Percentiles rank a stretch among this genome's conserved stretches.
Evolutionary conservation across 2,888 invertebrate genomes (phyloP).

Genomic region (Diplolepis rosae): DNA sequence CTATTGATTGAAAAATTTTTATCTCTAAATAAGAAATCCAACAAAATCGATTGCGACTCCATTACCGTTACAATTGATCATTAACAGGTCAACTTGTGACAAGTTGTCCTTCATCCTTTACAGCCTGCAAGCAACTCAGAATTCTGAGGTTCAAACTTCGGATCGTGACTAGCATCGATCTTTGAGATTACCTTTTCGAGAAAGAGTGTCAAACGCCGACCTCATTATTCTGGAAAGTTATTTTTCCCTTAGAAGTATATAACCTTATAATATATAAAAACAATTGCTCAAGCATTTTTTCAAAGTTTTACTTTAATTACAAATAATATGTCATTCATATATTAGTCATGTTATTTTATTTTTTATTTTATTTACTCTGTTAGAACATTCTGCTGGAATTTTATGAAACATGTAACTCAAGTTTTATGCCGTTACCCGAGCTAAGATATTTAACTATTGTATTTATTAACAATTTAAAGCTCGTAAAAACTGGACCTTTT

Average conservation of each 20-base stretch:
- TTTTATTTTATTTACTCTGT: too few species aligned
- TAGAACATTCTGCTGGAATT: too few species aligned
- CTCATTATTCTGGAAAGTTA: not conserved
- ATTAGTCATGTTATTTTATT: too few species aligned
- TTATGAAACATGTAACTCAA: too few species aligned
- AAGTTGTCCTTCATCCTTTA: slow-evolving; percentile 4
- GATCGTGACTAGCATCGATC: slow-evolving; percentile 7
- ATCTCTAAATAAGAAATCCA: not conserved
- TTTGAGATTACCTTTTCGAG: not conserved
- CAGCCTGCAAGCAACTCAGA: slow-evolving; percentile 15
- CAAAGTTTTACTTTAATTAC: too few species aligned
- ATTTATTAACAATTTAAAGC: too few species aligned
- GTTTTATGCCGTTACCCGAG: too few species aligned
- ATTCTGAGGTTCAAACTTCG: slow-evolving; percentile 9
- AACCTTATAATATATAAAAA: not conserved
- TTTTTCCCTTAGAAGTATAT: not conserved
- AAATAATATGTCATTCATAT: too few species aligned
- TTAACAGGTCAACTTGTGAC: slow-evolving; percentile 6
- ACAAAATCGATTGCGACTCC: not conserved
- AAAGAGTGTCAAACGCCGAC: not conserved
- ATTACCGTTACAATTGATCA: slow-evolving; percentile 9
- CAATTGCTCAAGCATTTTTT: too few species aligned
- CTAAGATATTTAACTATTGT: too few species aligned
- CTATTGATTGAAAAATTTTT: not conserved
- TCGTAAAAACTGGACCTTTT: too few species aligned